phyloP scores from a whole-genome alignment of 2,797 vertebrate genomes.

The Sebastes cheni region DNA sequence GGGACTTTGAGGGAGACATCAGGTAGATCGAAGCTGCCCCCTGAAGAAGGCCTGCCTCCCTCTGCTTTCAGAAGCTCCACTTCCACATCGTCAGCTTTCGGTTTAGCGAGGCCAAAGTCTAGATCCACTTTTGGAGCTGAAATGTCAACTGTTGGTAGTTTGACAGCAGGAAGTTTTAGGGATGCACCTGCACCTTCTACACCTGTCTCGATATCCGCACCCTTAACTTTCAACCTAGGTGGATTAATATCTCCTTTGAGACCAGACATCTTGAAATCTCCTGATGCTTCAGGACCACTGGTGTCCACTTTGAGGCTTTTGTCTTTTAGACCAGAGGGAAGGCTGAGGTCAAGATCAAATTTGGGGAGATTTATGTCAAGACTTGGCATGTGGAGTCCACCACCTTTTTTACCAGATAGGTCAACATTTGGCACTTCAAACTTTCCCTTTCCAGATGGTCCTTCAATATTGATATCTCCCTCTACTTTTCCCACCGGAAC shows the following conservation, averaged over 20 bases:
- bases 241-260: constrained; percentile 50
- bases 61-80: constrained; percentile 79
- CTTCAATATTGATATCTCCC: constrained; percentile 34
- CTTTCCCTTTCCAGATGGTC: constrained; percentile 32
- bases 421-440: constrained; percentile 51
- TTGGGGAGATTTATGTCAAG: constrained; percentile 69
- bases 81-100: constrained; percentile 75
- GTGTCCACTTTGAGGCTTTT: constrained; percentile 43
- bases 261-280: constrained; percentile 45
- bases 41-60: constrained; percentile 76
- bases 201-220: constrained; percentile 21
- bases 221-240: constrained; percentile 45
- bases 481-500: constrained; percentile 53
- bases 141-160: constrained; percentile 85
- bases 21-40: constrained; percentile 79
- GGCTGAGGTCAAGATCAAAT: constrained; percentile 62
- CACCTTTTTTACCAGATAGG: constrained; percentile 41
- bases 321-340: constrained; percentile 56
- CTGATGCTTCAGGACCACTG: constrained; percentile 27
- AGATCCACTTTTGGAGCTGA: constrained; percentile 85
- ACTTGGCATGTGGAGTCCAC: constrained; percentile 59
- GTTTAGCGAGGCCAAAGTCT: constrained; percentile 78
- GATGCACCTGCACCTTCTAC: constrained; percentile 56
- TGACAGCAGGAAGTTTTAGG: constrained; percentile 79
- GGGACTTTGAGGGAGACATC: constrained; percentile 83